Evolutionary conservation across 64 coral and sea anemone genomes (phyloP).

Genomic region (Exaiptasia diaphana): DNA sequence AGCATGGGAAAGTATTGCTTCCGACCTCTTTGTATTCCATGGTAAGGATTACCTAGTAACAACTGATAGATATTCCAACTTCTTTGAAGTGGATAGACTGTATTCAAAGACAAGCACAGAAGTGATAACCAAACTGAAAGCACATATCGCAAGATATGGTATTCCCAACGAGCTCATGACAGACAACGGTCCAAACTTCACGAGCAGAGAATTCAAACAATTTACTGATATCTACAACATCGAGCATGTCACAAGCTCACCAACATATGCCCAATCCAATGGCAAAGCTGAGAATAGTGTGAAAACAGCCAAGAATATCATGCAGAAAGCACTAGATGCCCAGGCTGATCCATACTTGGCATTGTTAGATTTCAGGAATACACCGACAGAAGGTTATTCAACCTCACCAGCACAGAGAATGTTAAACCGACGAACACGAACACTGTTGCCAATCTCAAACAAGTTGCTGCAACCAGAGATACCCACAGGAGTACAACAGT

Average conservation of each 20-base stretch:
- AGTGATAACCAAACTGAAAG: constrained; percentile 39
- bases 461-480: background rate
- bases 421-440: constrained; percentile 20
- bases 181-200: constrained; percentile 32
- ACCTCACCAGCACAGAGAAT: constrained; percentile 32
- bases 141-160: constrained; percentile 29
- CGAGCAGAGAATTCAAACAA: background rate
- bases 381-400: constrained; percentile 11
- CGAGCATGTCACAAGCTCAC: constrained; percentile 27
- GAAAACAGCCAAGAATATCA: constrained; percentile 1
- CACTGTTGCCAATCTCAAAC: constrained; percentile 33
- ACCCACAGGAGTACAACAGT: background rate
- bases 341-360: background rate
- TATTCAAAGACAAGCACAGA: constrained; percentile 2
- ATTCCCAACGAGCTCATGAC: constrained; percentile 1
- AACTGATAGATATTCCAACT: constrained; percentile 37
- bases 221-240: constrained; percentile 15
- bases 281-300: constrained; percentile 11
- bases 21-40: constrained; percentile 28
- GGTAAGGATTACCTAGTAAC: constrained; percentile 27
- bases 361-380: constrained; percentile 24
- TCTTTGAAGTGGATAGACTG: constrained; percentile 16
- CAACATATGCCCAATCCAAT: background rate
- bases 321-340: background rate
- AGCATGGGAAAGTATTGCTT: constrained; percentile 10